phyloP scores from a whole-genome alignment of 2,888 invertebrate genomes.

The Diplazon laetatorius region DNA sequence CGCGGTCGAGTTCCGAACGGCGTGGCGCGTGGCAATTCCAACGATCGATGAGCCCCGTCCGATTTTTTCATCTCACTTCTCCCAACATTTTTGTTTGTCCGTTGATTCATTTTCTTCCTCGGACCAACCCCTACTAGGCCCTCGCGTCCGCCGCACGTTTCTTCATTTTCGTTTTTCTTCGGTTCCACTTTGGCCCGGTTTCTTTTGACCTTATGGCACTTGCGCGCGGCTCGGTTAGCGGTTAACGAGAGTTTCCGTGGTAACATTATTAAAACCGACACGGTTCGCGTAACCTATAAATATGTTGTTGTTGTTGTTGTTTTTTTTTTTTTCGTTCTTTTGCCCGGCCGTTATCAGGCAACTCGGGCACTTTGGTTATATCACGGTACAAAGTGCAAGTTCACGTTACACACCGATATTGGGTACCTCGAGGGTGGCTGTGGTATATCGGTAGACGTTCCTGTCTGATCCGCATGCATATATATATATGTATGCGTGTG shows the following conservation, averaged over 20 bases:
- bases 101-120: neutral
- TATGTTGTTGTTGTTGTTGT: too few relatives aligned
- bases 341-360: conserved; percentile 9
- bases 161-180: neutral
- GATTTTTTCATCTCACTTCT: conserved; percentile 19
- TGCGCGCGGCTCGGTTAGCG: neutral
- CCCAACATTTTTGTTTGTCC: neutral
- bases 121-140: neutral
- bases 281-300: conserved; percentile 30
- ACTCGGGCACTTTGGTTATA: conserved; percentile 5
- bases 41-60: conserved; percentile 37
- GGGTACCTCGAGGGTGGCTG: conserved; percentile 23
- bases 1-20: neutral
- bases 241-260: neutral
- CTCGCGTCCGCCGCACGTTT: neutral
- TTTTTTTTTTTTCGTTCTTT: too few relatives aligned
- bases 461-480: neutral
- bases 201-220: conserved; percentile 6
- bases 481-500: too few relatives aligned
- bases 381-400: conserved; percentile 31
- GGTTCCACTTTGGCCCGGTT: neutral
- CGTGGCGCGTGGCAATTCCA: conserved; percentile 38
- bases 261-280: conserved; percentile 49
- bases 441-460: conserved; percentile 17
- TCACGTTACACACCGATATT: conserved; percentile 24